Base-by-base conservation (phyloP, 1,140 invertebrate genomes). In the Solen grandis region DNA sequence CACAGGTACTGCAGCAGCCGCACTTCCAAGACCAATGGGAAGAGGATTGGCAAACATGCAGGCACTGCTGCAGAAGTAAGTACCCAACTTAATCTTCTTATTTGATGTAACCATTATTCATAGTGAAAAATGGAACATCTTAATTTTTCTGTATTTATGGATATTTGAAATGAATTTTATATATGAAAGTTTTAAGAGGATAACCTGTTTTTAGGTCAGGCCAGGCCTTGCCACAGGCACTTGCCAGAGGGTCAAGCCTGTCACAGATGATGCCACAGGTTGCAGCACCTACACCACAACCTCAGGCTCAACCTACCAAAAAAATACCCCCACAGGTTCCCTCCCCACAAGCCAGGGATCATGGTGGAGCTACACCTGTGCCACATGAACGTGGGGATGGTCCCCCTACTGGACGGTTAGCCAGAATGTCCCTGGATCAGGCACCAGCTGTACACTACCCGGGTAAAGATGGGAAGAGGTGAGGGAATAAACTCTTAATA, bases 401-500 rank as follows among this genome's bases (percentile, higher is more conserved):
- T 36, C 81, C 84, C 1, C 81, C 66, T 4, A 83, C 59, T 13
- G 80, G 68, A 25, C 55, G 81, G 36, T 68, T 86, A 36, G 65
- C 59, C 22, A 55, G 69, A 10, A 83, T 86, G 83, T 65, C 83
- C 13, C 25, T 69, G 69, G 74, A 82, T 14, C 62, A 41, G 52
- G 35, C 31, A 52, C 52, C 60, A 5, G 31, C 38, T 36, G 81
- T 86, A 16, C 74, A 77, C 33, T 75, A 38, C 38, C 41, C 69
- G 1, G 85, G 85, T 29, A 36, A 54, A 33, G 78, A 72, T 50
- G 85, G 85, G 31, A 78, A 83, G 55, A 46, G 29, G 85, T 86
- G 76, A 76, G 78, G 70, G n/a, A n/a, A n/a, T n/a, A n/a, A n/a
- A n/a, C n/a, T n/a, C n/a, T n/a, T n/a, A n/a, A n/a, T n/a, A n/a